phyloP scores from a whole-genome alignment of 2,888 invertebrate species.

The Diplolepis rosae region DNA sequence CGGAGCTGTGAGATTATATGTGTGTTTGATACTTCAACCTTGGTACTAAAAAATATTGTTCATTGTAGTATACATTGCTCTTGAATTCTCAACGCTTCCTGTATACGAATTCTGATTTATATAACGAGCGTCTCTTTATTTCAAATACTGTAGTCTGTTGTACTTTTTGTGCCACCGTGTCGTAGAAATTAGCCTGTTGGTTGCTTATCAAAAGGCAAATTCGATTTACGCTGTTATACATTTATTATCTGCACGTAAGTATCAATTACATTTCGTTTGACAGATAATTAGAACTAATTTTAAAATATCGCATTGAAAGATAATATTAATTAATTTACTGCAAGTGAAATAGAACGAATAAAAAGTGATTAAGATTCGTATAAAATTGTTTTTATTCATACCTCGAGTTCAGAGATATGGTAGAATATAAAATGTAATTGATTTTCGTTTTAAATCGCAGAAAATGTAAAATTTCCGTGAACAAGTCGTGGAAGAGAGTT shows the following conservation, averaged over 20 bases:
- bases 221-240: slow-evolving; percentile 6
- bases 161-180: slow-evolving; percentile 3
- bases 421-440: slow-evolving; percentile 38
- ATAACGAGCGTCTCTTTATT: not conserved
- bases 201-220: not conserved
- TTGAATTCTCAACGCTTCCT: not conserved
- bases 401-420: not conserved
- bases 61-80: not conserved
- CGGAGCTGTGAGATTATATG: not conserved
- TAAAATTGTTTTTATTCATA: not conserved
- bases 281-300: not conserved
- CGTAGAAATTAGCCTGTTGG: not conserved
- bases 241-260: not conserved
- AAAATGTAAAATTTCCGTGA: slow-evolving; percentile 35
- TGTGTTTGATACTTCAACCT: not conserved
- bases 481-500: slow-evolving; percentile 8
- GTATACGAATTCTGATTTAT: not conserved
- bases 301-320: slow-evolving; percentile 2
- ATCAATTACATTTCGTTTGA: slow-evolving; percentile 1
- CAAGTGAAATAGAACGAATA: slow-evolving; percentile 39
- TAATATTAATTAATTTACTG: slow-evolving; percentile 40
- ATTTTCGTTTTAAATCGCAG: slow-evolving; percentile 44
- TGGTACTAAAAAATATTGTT: not conserved
- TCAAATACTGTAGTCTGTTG: not conserved
- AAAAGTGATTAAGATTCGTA: slow-evolving; percentile 24